These are phyloP conservation scores for Gymnarchus niloticus DNA, from an alignment of 2,113 vertebrate genomes.

Conservation along the genomic window DNA sequence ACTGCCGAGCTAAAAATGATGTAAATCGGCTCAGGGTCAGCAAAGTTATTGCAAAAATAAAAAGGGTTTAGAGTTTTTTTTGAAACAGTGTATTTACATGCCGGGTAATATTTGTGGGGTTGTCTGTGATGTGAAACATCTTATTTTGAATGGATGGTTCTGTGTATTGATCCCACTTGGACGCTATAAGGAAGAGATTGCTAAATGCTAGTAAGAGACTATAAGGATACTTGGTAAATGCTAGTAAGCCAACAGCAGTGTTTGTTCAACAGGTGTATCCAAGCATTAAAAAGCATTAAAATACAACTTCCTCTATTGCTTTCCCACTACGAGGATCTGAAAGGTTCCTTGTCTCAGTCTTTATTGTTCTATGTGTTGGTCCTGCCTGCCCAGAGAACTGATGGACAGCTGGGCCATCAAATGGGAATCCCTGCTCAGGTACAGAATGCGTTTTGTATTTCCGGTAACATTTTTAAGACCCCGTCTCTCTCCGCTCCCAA, in stretches of 20 bases:
- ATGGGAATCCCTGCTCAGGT: constrained; percentile 3
- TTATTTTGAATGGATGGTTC: background rate
- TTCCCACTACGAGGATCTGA: background rate
- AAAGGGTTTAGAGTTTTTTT: too few relatives aligned
- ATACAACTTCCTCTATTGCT: background rate
- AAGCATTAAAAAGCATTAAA: background rate
- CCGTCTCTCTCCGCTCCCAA: constrained; percentile 9
- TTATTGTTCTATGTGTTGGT: constrained; percentile 1
- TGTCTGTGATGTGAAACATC: background rate
- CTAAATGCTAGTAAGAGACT: too few relatives aligned
- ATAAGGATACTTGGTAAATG: too few relatives aligned
- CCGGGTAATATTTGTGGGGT: background rate
- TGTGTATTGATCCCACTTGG: background rate
- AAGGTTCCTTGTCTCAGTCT: constrained; percentile 23
- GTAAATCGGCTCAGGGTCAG: too few relatives aligned
- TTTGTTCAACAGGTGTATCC: background rate
- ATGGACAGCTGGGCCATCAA: background rate
- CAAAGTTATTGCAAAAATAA: too few relatives aligned
- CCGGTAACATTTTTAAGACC: constrained; percentile 11
- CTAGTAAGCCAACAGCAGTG: too few relatives aligned
- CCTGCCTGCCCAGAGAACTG: background rate
- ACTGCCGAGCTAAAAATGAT: too few relatives aligned
- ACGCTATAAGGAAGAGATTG: background rate
- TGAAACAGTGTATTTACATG: background rate
- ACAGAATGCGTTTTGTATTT: constrained; percentile 26